phyloP scores from a whole-genome alignment of 2,888 invertebrate genomes.

The Acleris laterana region DNA sequence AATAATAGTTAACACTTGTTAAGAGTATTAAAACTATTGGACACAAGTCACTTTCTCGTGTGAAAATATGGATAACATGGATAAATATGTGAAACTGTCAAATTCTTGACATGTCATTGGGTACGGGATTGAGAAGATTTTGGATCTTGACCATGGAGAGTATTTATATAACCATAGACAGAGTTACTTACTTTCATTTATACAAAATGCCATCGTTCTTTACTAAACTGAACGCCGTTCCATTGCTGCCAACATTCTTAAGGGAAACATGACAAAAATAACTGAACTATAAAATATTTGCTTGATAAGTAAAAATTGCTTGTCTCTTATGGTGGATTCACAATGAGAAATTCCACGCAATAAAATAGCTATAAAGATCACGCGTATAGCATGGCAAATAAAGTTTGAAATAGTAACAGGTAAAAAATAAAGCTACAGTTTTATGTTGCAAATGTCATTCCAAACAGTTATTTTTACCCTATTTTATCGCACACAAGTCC shows the following conservation, averaged over 20 bases:
- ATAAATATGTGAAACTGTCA: slow-evolving; percentile 60
- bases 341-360: no score
- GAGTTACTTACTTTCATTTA: slow-evolving; percentile 28
- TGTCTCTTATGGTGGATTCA: no score
- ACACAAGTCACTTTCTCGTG: slow-evolving; percentile 55
- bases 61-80: slow-evolving; percentile 41
- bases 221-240: background rate
- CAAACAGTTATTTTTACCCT: no score
- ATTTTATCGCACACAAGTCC: no score
- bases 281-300: no score
- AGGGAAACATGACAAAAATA: no score
- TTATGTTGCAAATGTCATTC: no score
- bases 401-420: no score
- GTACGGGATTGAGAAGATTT: slow-evolving; percentile 29
- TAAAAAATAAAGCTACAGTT: no score
- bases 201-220: slow-evolving; percentile 2
- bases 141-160: slow-evolving; percentile 33
- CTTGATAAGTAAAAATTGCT: no score
- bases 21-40: slow-evolving; percentile 12
- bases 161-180: slow-evolving; percentile 34
- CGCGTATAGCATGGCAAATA: no score
- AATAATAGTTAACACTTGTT: slow-evolving; percentile 21
- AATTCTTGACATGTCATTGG: slow-evolving; percentile 53
- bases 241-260: slow-evolving; percentile 8
- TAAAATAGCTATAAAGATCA: no score